Evolutionary conservation across 2,113 vertebrate genomes (phyloP).

Genomic region (Microtus oregoni): DNA sequence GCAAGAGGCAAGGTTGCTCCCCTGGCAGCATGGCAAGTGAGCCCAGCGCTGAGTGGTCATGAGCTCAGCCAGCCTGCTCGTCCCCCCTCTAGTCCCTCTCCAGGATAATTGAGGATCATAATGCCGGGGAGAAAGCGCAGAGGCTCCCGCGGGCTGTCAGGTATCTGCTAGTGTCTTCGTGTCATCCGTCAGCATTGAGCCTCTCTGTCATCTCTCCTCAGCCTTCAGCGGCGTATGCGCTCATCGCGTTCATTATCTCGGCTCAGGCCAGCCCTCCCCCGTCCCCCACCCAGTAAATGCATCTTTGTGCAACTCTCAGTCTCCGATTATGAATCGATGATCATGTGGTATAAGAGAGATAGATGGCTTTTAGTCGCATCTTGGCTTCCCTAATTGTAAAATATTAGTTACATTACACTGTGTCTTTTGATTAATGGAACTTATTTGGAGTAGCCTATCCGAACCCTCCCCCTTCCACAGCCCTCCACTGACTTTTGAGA

Average conservation of each 20-base stretch:
- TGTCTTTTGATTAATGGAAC: constrained; percentile 99
- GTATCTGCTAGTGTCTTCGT: constrained; percentile 93
- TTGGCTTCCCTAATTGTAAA: constrained; percentile 99
- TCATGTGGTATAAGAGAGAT: constrained; percentile 99
- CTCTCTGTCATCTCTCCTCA: constrained; percentile 92
- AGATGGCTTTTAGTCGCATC: constrained; percentile 99
- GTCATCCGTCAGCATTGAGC: constrained; percentile 97
- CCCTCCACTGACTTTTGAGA: constrained; percentile 97
- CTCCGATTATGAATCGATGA: constrained; percentile 99
- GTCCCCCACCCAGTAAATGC: constrained; percentile 88
- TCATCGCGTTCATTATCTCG: constrained; percentile 97
- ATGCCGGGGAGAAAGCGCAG: constrained; percentile 91
- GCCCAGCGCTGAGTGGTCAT: constrained; percentile 84
- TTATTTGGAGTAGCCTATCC: constrained; percentile 99
- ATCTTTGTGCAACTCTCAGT: constrained; percentile 93
- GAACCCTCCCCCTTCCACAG: constrained; percentile 94
- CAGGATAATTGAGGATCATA: constrained; percentile 95
- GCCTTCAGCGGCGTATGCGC: constrained; percentile 90
- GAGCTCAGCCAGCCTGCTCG: constrained; percentile 76
- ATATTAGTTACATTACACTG: constrained; percentile 99
- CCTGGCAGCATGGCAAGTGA: constrained; percentile 75
- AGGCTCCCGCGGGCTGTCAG: constrained; percentile 95
- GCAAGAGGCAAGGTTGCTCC: constrained; percentile 74
- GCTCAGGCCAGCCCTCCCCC: constrained; percentile 87
- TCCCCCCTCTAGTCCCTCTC: constrained; percentile 87